Evolutionary conservation across 2,888 invertebrate genomes (phyloP).

Genomic region (Volucella zonaria): DNA sequence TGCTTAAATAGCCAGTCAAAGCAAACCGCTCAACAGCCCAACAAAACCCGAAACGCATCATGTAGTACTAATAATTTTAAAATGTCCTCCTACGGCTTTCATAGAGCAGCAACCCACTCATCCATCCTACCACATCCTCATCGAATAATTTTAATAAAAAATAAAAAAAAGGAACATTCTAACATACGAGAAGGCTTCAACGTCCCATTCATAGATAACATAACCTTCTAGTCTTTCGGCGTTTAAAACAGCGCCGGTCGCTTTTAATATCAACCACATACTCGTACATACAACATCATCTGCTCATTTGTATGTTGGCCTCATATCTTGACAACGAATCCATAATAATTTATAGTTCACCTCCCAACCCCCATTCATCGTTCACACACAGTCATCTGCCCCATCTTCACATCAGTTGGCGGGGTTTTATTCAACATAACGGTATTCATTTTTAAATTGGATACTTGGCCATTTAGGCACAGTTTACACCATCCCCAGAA

Average conservation of each 20-base stretch:
- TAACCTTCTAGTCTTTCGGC: constrained; percentile 20
- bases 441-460: constrained; percentile 73
- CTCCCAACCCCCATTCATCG: constrained; percentile 58
- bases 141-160: constrained; percentile 34
- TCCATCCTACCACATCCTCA: constrained; percentile 22
- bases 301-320: constrained; percentile 71
- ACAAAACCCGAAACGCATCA: constrained; percentile 26
- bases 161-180: constrained; percentile 33
- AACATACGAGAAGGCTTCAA: constrained; percentile 11
- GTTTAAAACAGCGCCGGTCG: constrained; percentile 12
- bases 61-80: constrained; percentile 67
- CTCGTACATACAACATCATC: constrained; percentile 47
- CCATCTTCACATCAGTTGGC: neutral
- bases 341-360: constrained; percentile 72
- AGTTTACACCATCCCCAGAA: constrained; percentile 71
- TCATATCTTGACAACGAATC: constrained; percentile 73
- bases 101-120: neutral
- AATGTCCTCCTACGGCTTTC: constrained; percentile 42
- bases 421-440: constrained; percentile 29
- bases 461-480: constrained; percentile 74
- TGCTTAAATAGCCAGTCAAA: constrained; percentile 43
- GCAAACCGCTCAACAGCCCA: constrained; percentile 14
- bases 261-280: constrained; percentile 51
- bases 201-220: constrained; percentile 57
- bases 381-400: constrained; percentile 2